These are phyloP conservation scores for Nemotelus pantherinus DNA, from an alignment of 2,888 invertebrate species.

Conservation along the genomic window DNA sequence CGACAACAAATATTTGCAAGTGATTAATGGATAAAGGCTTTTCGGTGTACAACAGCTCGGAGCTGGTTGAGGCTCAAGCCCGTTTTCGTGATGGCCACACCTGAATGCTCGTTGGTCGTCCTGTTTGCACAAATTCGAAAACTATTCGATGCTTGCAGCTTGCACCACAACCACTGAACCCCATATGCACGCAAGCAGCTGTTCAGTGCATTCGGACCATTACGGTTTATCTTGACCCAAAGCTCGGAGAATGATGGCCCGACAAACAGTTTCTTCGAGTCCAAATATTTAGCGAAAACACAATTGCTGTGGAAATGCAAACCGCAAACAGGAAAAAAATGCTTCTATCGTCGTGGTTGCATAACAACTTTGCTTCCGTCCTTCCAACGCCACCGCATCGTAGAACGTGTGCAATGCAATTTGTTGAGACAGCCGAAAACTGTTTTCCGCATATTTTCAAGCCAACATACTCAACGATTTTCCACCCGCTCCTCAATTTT, in stretches of 20 bases:
- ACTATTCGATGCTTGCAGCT: neutral
- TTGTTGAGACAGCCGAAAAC: slow-evolving; percentile 10
- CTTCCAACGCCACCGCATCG: neutral
- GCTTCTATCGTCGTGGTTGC: too few relatives aligned
- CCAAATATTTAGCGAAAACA: too few relatives aligned
- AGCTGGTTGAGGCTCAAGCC: neutral
- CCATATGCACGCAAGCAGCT: too few relatives aligned
- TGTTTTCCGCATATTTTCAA: neutral
- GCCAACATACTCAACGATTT: neutral
- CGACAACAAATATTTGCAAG: slow-evolving; percentile 34
- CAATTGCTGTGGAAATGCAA: too few relatives aligned
- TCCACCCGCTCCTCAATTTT: neutral
- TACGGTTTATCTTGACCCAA: too few relatives aligned
- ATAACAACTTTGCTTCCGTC: too few relatives aligned
- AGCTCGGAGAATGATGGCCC: too few relatives aligned
- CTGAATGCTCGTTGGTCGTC: neutral
- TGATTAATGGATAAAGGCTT: slow-evolving; percentile 29
- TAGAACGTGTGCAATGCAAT: slow-evolving; percentile 7
- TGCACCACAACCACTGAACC: too few relatives aligned
- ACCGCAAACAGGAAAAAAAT: too few relatives aligned
- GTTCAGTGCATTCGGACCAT: too few relatives aligned
- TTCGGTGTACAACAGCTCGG: neutral
- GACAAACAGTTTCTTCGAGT: too few relatives aligned
- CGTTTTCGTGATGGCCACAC: neutral
- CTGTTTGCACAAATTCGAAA: neutral